Conservation (phyloP, 2,113 vertebrate genomes). For the Anoura caudifer region DNA sequence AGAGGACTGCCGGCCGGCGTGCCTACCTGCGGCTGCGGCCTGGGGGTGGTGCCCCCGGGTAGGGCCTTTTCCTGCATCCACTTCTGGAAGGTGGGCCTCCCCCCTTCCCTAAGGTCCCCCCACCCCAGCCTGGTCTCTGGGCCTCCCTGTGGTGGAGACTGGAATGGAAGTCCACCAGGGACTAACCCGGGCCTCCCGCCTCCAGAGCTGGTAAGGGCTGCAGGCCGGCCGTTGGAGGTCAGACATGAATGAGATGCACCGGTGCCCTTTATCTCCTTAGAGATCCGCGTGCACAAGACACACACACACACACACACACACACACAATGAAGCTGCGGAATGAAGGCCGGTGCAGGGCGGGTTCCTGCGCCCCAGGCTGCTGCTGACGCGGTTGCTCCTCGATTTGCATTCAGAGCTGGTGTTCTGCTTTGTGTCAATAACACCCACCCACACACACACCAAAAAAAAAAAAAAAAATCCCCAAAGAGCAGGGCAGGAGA, state of each 20-base stretch:
- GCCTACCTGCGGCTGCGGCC: fast-evolving
- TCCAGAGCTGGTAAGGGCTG: background rate
- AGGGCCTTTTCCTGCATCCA: no score
- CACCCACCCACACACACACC: background rate
- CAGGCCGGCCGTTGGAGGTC: background rate
- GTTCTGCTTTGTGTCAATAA: background rate
- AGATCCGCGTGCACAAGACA: background rate
- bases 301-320: no score
- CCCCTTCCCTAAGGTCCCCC: background rate
- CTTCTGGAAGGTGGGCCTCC: background rate
- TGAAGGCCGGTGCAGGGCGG: fast-evolving
- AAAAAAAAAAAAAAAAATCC: background rate
- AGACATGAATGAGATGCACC: background rate
- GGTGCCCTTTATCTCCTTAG: background rate
- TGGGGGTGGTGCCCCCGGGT: background rate
- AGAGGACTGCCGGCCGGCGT: no score
- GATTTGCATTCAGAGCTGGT: background rate
- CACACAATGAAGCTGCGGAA: no score
- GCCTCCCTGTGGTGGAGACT: background rate
- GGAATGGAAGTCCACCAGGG: background rate
- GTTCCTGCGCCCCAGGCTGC: background rate
- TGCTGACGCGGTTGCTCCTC: background rate
- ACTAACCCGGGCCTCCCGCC: no score
- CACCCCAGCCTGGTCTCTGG: no score
- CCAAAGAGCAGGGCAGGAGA: background rate